phyloP scores from a whole-genome alignment of 2,888 invertebrate species.

The Myopa testacea region DNA sequence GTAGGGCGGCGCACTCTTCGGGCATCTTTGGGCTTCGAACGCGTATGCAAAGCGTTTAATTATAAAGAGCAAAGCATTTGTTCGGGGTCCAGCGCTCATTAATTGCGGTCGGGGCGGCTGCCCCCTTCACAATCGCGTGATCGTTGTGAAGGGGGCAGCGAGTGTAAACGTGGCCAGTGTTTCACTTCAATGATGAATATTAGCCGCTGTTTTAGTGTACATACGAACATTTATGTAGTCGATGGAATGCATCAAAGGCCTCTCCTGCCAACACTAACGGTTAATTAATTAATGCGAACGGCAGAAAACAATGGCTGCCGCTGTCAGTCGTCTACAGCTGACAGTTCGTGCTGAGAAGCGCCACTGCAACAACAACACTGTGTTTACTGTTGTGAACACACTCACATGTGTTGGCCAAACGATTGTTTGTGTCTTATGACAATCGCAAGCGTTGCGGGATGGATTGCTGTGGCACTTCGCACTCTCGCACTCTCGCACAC shows the following conservation, averaged over 20 bases:
- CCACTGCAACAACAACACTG: slow-evolving; percentile 11
- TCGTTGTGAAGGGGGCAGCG: too few species aligned
- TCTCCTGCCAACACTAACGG: slow-evolving; percentile 1
- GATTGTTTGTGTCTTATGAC: slow-evolving; percentile 41
- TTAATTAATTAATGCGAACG: slow-evolving; percentile 23
- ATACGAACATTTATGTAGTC: too few species aligned
- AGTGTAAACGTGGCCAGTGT: too few species aligned
- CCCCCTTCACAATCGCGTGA: too few species aligned
- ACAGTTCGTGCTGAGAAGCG: slow-evolving; percentile 37
- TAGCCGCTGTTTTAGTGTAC: neutral
- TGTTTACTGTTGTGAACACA: neutral
- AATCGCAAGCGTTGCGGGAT: slow-evolving; percentile 47
- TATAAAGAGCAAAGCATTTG: neutral
- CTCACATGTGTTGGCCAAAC: neutral
- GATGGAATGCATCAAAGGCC: too few species aligned
- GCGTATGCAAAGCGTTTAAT: neutral
- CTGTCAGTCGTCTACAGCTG: slow-evolving; percentile 38
- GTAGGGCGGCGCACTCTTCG: neutral
- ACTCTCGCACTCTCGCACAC: too few species aligned
- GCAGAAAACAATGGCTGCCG: slow-evolving; percentile 27
- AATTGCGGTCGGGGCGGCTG: too few species aligned
- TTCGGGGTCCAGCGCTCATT: neutral
- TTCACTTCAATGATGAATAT: neutral
- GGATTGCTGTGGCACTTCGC: too few species aligned
- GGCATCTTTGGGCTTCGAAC: neutral